phyloP scores from a whole-genome alignment of 2,888 invertebrate genomes.

The Ennomos fuscantarius region DNA sequence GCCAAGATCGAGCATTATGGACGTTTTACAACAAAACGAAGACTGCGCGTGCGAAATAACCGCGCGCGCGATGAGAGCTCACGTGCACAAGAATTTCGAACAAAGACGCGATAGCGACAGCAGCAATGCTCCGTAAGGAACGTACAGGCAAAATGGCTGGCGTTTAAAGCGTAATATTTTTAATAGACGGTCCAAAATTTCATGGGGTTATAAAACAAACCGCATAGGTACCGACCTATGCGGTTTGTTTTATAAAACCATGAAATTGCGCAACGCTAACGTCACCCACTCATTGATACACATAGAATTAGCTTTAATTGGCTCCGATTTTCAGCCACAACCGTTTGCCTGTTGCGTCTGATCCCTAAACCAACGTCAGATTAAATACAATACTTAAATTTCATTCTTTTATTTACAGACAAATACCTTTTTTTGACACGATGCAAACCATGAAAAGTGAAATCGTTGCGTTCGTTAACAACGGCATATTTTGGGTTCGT shows the following conservation, averaged over 20 bases:
- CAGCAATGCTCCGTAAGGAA: not conserved
- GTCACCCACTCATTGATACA: no score
- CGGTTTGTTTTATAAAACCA: no score
- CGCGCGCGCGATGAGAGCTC: slow-evolving; percentile 51
- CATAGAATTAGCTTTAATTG: no score
- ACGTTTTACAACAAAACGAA: slow-evolving; percentile 42
- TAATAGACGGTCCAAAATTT: no score
- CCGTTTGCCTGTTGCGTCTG: no score
- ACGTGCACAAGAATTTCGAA: slow-evolving; percentile 49
- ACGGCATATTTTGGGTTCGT: slow-evolving; percentile 35
- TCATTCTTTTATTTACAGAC: slow-evolving; percentile 47
- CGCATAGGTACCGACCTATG: no score
- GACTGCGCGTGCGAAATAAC: slow-evolving; percentile 56
- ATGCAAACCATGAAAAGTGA: slow-evolving; percentile 28
- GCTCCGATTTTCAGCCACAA: no score
- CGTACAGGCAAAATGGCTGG: no score
- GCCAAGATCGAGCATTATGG: slow-evolving; percentile 41
- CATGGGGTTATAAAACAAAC: no score
- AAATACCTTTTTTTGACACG: slow-evolving; percentile 26
- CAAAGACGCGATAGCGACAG: slow-evolving; percentile 15
- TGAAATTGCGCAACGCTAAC: no score
- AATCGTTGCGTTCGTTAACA: slow-evolving; percentile 29
- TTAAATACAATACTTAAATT: slow-evolving; percentile 10
- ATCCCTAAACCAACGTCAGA: slow-evolving; percentile 30
- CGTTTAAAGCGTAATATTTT: no score